Evolutionary conservation across 2,888 invertebrate genomes (phyloP), one percentile per base, ranked within the genome.

Genomic region (Eupeodes luniger): DNA sequence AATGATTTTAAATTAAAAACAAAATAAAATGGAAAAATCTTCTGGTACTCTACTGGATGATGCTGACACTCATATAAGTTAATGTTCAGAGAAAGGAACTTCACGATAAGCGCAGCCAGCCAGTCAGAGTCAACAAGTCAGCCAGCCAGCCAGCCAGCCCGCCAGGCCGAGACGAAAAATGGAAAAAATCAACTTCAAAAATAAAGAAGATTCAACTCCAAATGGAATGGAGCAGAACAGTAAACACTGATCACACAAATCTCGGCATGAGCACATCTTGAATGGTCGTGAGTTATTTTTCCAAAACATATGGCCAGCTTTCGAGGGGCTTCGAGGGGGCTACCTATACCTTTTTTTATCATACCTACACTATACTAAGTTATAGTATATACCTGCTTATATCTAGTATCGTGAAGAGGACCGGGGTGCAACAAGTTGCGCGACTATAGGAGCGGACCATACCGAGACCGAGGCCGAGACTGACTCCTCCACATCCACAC

Each of bases 251-350:
- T 85, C 88, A 88, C 88, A 85, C 85, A 85, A 88, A 88, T 88
- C 88, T 85, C 85, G 70, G 88, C 85, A 81, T 81, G 81, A 85
- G 74, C 85, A 88, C 81, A 85, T 88, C 88, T 88, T 81, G 75
- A 88, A 85, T 88, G 88, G 88, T 88, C 88, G 88, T 88, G 88
- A 88, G 88, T 85, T 88, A 88, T 85, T 88, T 87, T 88, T 74
- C 19, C 81, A 78, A 88, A 88, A 88, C 88, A 88, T 88, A 88
- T 88, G 88, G 85, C 88, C 81, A 85, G 88, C 81, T 77, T 82
- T 77, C 44, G 72, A 36, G 53, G 76, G 76, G 70, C 47, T 47
- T 27, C 9, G 27, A 16, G 61, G 70, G 66, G 67, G 3, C 12
- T 11, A 27, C 27, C 27, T 27, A 6, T 36, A 59, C 53, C n/a